Conservation (phyloP, 2,113 vertebrate genomes). For the Thermophis baileyi region DNA sequence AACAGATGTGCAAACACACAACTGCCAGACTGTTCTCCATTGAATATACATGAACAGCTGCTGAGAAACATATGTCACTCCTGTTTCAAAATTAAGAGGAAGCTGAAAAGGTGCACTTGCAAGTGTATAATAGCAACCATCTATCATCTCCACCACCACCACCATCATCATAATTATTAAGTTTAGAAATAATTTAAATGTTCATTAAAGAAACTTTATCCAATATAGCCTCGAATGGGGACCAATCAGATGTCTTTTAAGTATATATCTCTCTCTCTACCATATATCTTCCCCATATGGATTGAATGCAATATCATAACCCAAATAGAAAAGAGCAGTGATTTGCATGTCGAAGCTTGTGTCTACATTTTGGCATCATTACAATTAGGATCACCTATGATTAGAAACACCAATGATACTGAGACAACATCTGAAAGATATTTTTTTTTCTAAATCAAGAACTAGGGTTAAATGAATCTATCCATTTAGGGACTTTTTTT, state of each 20-base stretch:
- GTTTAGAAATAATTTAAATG: neutral
- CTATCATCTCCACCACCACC: neutral
- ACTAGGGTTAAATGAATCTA: neutral
- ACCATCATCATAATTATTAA: neutral
- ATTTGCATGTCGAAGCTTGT: neutral
- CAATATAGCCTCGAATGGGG: neutral
- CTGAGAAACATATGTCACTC: constrained; percentile 29
- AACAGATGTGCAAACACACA: constrained; percentile 33
- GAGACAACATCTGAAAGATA: neutral
- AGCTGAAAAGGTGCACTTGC: neutral
- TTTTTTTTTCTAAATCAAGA: neutral
- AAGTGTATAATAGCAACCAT: neutral
- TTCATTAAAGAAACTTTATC: neutral
- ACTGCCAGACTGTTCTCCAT: constrained; percentile 15
- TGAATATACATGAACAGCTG: constrained; percentile 21
- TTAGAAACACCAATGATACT: neutral
- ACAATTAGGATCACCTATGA: neutral
- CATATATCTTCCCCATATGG: neutral
- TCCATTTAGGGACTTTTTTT: neutral
- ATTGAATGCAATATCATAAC: neutral
- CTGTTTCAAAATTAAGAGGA: constrained; percentile 3
- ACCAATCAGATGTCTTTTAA: neutral
- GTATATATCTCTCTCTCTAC: neutral
- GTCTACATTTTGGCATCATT: neutral
- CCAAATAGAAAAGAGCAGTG: neutral